A percentile compares a stretch with the other conserved stretches of the same genome.
Evolutionary conservation across 2,888 invertebrate genomes (phyloP).

Genomic region (Thymelicus lineola): DNA sequence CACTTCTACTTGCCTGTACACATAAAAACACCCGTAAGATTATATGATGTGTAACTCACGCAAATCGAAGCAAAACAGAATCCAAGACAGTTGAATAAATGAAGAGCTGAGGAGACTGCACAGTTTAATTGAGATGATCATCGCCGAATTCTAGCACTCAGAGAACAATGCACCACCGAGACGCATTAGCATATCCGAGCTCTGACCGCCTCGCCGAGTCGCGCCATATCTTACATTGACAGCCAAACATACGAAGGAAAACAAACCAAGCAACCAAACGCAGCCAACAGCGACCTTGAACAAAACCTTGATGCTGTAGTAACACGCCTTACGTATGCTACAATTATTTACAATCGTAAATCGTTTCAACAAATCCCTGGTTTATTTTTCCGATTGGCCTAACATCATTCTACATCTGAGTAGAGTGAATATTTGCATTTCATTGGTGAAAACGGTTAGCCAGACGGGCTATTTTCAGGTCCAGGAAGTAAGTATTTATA

Average conservation of each 20-base stretch:
- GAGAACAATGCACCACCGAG: not conserved
- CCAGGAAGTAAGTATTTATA: conserved; percentile 57
- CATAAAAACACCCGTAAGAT: no score
- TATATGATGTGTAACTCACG: no score
- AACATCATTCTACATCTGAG: conserved; percentile 53
- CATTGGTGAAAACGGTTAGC: conserved; percentile 47
- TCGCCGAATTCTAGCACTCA: no score
- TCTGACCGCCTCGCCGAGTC: not conserved
- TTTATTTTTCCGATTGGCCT: conserved; percentile 69
- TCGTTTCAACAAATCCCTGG: conserved; percentile 61
- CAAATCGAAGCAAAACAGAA: no score
- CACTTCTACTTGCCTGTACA: no score
- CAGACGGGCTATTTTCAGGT: conserved; percentile 55
- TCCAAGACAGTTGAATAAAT: no score
- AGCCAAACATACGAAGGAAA: conserved; percentile 24
- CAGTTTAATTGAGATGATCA: no score
- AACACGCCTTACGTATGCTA: conserved; percentile 54
- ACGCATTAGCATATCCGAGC: not conserved
- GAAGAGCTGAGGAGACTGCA: no score
- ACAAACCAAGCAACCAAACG: conserved; percentile 28
- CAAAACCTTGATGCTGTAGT: conserved; percentile 49
- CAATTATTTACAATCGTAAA: conserved; percentile 75
- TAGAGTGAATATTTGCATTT: conserved; percentile 51
- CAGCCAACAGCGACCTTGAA: conserved; percentile 42
- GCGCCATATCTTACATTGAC: conserved; percentile 30